A percentile compares a stretch with the other conserved stretches of the same genome.
Conservation (phyloP, 2,113 vertebrate genomes). For the Syrmaticus mikado region DNA sequence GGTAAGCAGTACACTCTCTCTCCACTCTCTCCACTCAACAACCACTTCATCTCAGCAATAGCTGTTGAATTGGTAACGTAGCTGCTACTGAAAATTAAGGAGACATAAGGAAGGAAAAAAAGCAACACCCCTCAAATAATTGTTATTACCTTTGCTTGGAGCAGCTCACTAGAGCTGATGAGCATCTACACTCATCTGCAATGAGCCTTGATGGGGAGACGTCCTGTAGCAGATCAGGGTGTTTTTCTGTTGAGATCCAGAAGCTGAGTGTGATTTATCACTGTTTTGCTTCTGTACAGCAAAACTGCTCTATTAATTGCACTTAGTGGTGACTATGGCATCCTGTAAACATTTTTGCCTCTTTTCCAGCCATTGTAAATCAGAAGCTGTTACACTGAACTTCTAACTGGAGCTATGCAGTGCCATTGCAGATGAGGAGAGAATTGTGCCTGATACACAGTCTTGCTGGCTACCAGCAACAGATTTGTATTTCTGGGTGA, state of each 20-base stretch:
- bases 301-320: not conserved
- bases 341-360: not conserved
- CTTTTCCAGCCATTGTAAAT: constrained; percentile 19
- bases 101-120: not conserved
- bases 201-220: not conserved
- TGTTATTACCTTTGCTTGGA: fast-evolving
- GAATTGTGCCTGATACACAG: not conserved
- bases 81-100: not conserved
- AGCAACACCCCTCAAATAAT: not conserved
- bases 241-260: not conserved
- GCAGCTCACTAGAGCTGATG: not conserved
- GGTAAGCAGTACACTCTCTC: not conserved
- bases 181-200: not conserved
- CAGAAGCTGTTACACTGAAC: constrained; percentile 8
- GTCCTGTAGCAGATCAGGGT: fast-evolving
- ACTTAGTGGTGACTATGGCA: not conserved
- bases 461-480: not conserved
- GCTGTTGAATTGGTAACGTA: not conserved
- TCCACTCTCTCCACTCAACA: not conserved
- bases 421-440: not conserved
- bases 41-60: not conserved
- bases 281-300: not conserved
- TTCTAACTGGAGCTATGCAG: not conserved
- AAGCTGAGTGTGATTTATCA: not conserved
- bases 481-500: not conserved